phyloP scores from a whole-genome alignment of 2,797 vertebrate species.

The Orientallactaga sibirica region DNA sequence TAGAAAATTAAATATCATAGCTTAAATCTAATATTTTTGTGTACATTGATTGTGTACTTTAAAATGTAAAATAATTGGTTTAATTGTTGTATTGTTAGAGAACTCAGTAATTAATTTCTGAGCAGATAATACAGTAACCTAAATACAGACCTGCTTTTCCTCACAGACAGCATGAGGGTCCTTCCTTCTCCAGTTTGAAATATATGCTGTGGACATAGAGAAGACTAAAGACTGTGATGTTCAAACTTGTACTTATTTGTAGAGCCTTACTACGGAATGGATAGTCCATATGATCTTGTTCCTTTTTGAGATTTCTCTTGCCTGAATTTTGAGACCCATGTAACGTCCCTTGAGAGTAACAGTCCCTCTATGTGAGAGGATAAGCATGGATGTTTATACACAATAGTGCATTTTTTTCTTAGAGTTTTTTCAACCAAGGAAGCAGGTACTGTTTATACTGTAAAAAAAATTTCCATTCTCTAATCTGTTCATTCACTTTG shows the following conservation, averaged over 20 bases:
- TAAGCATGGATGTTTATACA: neutral
- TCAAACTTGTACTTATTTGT: conserved; percentile 4
- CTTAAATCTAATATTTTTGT: neutral
- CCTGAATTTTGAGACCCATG: neutral
- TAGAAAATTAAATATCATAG: conserved; percentile 20
- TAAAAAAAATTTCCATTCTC: conserved; percentile 41
- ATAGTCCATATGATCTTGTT: conserved; percentile 34
- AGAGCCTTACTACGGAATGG: neutral
- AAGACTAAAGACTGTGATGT: conserved; percentile 33
- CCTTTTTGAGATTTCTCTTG: neutral
- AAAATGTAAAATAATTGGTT: conserved; percentile 53
- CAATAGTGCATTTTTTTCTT: conserved; percentile 32
- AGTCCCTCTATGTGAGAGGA: neutral
- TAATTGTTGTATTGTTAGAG: neutral
- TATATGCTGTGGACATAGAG: neutral
- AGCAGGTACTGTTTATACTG: conserved; percentile 41
- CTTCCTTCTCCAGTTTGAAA: conserved; percentile 52
- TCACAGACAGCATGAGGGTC: neutral
- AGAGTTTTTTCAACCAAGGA: conserved; percentile 48
- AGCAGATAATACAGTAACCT: neutral
- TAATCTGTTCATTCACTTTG: conserved; percentile 39
- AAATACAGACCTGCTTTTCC: conserved; percentile 2
- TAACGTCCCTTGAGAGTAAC: neutral
- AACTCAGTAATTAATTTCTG: neutral
- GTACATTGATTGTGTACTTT: conserved; percentile 6